Conservation (phyloP, 2,888 invertebrate genomes). For the Chymomyza amoena region DNA sequence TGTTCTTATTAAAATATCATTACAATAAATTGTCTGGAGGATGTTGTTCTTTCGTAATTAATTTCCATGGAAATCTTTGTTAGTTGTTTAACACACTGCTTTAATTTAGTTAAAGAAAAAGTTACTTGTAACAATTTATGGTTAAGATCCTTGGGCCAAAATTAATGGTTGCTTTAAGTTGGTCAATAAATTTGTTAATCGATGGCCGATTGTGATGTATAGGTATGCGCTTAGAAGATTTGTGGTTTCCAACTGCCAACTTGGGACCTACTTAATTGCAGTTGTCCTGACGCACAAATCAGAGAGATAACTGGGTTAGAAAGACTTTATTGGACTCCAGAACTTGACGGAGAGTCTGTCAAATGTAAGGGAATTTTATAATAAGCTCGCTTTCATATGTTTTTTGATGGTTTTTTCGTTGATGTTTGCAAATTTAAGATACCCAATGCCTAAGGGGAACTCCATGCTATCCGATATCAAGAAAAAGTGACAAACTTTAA, state of each 20-base stretch:
- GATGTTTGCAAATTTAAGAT: no score
- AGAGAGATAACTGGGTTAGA: background rate
- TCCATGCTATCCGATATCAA: no score
- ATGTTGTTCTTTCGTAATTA: slow-evolving; percentile 42
- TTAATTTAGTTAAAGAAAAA: background rate
- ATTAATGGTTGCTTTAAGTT: slow-evolving; percentile 40
- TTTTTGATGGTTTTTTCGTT: no score
- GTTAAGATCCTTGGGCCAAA: slow-evolving; percentile 28
- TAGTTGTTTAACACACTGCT: background rate
- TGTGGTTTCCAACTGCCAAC: background rate
- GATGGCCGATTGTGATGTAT: slow-evolving; percentile 4
- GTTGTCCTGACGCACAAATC: background rate
- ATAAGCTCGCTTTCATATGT: no score
- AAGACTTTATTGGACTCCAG: no score
- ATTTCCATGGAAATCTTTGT: slow-evolving; percentile 37
- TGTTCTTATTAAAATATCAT: slow-evolving; percentile 14
- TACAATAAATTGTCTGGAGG: slow-evolving; percentile 12
- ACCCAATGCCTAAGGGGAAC: no score
- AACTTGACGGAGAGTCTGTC: background rate
- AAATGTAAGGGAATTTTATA: background rate
- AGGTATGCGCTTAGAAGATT: background rate
- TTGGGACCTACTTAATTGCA: background rate
- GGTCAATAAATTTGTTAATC: slow-evolving; percentile 32
- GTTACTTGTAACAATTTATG: background rate
- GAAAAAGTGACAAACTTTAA: no score